These are phyloP conservation scores for Gallinago media DNA, from an alignment of 2,113 vertebrate species.

Conservation along the genomic window DNA sequence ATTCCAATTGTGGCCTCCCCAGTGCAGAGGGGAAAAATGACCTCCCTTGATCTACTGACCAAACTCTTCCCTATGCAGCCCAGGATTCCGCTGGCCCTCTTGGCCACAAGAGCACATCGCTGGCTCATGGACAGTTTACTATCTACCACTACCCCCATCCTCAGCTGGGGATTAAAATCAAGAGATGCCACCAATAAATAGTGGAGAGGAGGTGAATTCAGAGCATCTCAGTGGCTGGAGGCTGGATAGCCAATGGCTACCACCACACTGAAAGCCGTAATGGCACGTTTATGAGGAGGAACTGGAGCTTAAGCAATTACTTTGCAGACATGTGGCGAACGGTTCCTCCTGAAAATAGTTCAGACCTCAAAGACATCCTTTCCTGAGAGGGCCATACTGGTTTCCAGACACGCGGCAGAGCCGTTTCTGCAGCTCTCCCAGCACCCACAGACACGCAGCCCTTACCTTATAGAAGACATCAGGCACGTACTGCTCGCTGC, in stretches of 20 bases:
- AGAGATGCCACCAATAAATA: not conserved
- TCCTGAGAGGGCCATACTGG: not conserved
- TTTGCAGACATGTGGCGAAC: not conserved
- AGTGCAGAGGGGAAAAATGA: no score
- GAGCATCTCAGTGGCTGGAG: not conserved
- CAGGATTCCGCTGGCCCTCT: no score
- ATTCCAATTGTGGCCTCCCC: no score
- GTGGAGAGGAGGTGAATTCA: not conserved
- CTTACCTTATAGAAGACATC: conserved; percentile 98
- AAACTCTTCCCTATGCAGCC: no score
- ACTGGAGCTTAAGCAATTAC: not conserved
- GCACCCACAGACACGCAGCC: not conserved
- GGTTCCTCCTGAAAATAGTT: not conserved
- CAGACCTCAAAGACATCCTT: conserved; percentile 5
- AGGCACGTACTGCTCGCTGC: conserved; percentile 96
- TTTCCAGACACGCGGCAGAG: not conserved
- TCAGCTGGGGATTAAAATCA: not conserved
- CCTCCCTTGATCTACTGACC: no score
- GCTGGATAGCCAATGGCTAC: not conserved
- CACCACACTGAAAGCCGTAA: not conserved
- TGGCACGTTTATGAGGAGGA: not conserved
- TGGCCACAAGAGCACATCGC: no score
- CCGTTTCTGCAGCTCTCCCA: not conserved
- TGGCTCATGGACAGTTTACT: no score
- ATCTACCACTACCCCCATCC: no score